Conservation (phyloP, 2,113 vertebrate species). For the Crotalus tigris region DNA sequence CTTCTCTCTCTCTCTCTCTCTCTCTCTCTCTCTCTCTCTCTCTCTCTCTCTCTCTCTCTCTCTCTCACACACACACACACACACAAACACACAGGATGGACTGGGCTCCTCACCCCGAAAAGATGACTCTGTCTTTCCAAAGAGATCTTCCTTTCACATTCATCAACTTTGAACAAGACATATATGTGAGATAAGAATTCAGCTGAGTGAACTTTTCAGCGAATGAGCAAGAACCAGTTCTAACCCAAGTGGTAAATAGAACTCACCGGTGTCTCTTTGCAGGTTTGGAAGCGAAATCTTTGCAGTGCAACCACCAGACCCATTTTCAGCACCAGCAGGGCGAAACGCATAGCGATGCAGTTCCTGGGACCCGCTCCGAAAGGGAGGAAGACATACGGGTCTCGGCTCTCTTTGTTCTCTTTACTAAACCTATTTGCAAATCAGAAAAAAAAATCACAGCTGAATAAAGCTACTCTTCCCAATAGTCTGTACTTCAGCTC, state of each 20-base stretch:
- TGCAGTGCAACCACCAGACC: conserved; percentile 70
- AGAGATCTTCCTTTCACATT: not conserved
- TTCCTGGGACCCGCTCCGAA: conserved; percentile 81
- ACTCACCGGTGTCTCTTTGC: conserved; percentile 79
- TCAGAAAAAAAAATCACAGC: not conserved
- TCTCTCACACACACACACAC: not conserved
- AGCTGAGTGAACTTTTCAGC: too few species aligned
- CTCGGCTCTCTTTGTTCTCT: conserved; percentile 64
- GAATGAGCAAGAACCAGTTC: not conserved
- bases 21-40: too few species aligned
- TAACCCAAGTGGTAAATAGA: not conserved
- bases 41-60: too few species aligned
- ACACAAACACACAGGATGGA: rapidly evolving
- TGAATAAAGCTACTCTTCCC: not conserved
- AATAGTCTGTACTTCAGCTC: not conserved
- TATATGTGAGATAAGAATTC: not conserved
- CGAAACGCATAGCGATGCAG: conserved; percentile 81
- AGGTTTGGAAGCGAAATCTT: conserved; percentile 72
- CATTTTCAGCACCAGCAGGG: conserved; percentile 72
- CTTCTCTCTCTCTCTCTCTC: too few species aligned
- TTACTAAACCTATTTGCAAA: conserved; percentile 73
- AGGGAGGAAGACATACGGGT: conserved; percentile 75
- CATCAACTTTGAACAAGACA: not conserved
- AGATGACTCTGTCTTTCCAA: not conserved
- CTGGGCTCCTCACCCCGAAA: not conserved